Evolutionary conservation across 2,113 vertebrate species (phyloP), one percentile per base, ranked within the genome.

Genomic region (Pedionomus torquatus): DNA sequence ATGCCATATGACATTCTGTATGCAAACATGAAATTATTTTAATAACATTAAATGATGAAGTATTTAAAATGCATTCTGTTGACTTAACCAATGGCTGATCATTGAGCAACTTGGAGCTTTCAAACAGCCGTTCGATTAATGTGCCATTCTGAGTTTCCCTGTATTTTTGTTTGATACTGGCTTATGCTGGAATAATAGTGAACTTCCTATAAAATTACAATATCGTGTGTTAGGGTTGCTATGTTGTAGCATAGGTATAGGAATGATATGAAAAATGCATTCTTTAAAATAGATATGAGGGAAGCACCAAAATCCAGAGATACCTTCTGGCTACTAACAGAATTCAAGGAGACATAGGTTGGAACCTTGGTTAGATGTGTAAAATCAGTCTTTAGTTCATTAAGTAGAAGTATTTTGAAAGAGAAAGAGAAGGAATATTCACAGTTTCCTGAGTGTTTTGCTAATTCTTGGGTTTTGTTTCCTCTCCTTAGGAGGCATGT

Each of bases 1-100:
- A 87, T 21, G 31, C 64, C 48, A 19, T 75, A 17, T 92, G 74
- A 91, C 49, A 72, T 89, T 95, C 90, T 97, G n/a, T 97, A 86
- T 95, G 61, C 91, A 94, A 95, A 96, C 76, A 72, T 64, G n/a
- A 88, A 90, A 95, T 93, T 95, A 96, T 93, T 94, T 98, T 97
- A 97, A 94, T 97, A 96, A 91, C 68, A 90, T 88, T 83, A 95
- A 97, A 97, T 90, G 74, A 86, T 82, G 10, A 89, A 54, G 15
- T 95, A 76, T 94, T 89, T 96, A 83, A 96, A 92, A 61, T 87
- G 21, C 20, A 30, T 83, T 87, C 54, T 92, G 7, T 87, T 88
- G 69, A 78, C 20, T 89, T 88, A 60, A 83, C n/a, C 30, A 35
- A 9, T 41, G 71, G 11, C 76, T 77, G n/a, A 44, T 89, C 23